Evolutionary conservation across 2,888 invertebrate species (phyloP), one percentile per base, ranked within the genome.

Genomic region (Stegana nigrithorax): DNA sequence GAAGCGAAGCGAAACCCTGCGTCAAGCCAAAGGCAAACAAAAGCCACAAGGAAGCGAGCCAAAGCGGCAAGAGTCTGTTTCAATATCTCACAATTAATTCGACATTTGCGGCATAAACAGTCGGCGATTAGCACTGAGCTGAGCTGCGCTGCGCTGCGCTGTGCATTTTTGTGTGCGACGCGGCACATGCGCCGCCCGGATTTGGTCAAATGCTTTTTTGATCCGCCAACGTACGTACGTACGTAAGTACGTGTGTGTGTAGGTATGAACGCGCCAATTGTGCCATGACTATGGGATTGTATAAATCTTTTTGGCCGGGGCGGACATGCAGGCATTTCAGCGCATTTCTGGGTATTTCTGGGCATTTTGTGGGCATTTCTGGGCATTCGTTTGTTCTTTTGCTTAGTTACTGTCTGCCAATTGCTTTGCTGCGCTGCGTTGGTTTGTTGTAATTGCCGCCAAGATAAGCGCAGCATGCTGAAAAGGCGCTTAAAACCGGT

Each of bases 91-190:
- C 81, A 79, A 80, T 76, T 76, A 76, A 76, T 79, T 80, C 81
- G 81, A 80, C 81, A 80, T 80, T 75, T 74, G 79, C 68, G 77
- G 81, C 79, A 42, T 59, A 74, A 74, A 74, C 79, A 80, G 67
- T 78, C 78, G 78, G 67, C 81, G 81, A 75, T 75, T 80, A 80
- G 36, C 53, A n/a, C n/a, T n/a, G 36, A 53, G 42, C 51, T 26
- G 59, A 74, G 65, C 63, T 70, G 65, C 67, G 78, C 71, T 69
- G 66, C 77, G 70, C 66, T 69, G 69, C 67, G 61, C 57, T 64
- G 65, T 60, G 60, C 65, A n/a, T n/a, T n/a, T n/a, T n/a, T n/a
- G n/a, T n/a, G n/a, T n/a, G 65, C 50, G 39, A 21, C 17, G n/a
- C 17, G 25, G 12, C 42, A 14, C 42, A 29, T 55, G 32, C 55